Conservation (phyloP, 2,888 invertebrate genomes). For the Euspilapteryx auroguttella region DNA sequence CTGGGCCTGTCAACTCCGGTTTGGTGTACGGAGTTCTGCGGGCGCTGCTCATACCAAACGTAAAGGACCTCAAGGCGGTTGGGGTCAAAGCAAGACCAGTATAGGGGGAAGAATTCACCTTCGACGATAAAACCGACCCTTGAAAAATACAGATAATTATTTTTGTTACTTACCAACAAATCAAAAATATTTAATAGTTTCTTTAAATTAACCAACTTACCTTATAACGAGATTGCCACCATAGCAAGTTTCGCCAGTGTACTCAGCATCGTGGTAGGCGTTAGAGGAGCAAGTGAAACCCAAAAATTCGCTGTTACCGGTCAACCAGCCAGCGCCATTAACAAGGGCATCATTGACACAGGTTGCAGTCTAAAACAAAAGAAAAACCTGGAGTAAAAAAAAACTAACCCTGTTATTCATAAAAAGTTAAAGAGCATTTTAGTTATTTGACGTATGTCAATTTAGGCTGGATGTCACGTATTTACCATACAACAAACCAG, state of each 20-base stretch:
- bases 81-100: conserved; percentile 58
- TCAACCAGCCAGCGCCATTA: conserved; percentile 31
- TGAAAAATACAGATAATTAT: too few species aligned
- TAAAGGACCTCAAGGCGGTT: conserved; percentile 49
- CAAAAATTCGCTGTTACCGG: conserved; percentile 27
- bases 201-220: too few species aligned
- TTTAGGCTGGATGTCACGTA: too few species aligned
- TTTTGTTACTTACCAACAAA: too few species aligned
- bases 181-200: too few species aligned
- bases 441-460: too few species aligned
- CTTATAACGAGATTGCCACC: conserved; percentile 37
- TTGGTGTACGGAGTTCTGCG: conserved; percentile 45
- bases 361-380: too few species aligned
- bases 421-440: too few species aligned
- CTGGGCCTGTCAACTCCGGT: conserved; percentile 42
- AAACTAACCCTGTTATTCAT: too few species aligned
- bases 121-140: conserved; percentile 55
- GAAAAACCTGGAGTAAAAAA: too few species aligned
- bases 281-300: conserved; percentile 35
- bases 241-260: conserved; percentile 36
- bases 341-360: conserved; percentile 26
- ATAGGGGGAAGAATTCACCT: conserved; percentile 39
- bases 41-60: conserved; percentile 44
- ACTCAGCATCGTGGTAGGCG: conserved; percentile 29
- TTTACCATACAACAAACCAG: too few species aligned